Conservation (phyloP, 2,113 vertebrate species). For the Brachyistius frenatus region DNA sequence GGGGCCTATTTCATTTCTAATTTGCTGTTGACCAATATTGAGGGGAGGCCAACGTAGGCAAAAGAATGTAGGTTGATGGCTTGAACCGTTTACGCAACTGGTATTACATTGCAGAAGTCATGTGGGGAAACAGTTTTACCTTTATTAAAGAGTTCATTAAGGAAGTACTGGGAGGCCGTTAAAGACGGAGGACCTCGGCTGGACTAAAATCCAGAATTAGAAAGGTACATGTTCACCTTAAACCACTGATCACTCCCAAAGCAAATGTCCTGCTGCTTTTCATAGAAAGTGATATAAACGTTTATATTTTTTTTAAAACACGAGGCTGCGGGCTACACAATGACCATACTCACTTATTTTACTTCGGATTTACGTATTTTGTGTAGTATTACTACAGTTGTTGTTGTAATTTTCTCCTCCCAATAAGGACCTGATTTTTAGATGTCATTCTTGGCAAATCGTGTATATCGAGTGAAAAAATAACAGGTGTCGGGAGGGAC, state of each 20-base stretch:
- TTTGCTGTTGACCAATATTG: too few species aligned
- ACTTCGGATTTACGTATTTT: background rate
- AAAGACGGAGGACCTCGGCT: too few species aligned
- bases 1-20: too few species aligned
- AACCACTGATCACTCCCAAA: too few species aligned
- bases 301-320: constrained; percentile 13
- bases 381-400: background rate
- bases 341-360: background rate
- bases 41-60: too few species aligned
- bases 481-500: constrained; percentile 26
- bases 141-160: background rate
- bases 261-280: too few species aligned
- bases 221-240: too few species aligned
- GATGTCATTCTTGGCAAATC: background rate
- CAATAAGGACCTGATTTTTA: background rate
- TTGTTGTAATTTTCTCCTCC: background rate
- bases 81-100: too few species aligned
- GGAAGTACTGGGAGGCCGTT: too few species aligned
- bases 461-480: background rate
- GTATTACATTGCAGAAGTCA: background rate
- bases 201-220: too few species aligned
- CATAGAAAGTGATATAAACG: background rate
- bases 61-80: too few species aligned
- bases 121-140: background rate
- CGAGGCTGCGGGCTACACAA: background rate